Percentiles rank a stretch among this genome's conserved stretches.
phyloP scores from a whole-genome alignment of 2,113 vertebrate genomes.

The Thryonomys swinderianus region DNA sequence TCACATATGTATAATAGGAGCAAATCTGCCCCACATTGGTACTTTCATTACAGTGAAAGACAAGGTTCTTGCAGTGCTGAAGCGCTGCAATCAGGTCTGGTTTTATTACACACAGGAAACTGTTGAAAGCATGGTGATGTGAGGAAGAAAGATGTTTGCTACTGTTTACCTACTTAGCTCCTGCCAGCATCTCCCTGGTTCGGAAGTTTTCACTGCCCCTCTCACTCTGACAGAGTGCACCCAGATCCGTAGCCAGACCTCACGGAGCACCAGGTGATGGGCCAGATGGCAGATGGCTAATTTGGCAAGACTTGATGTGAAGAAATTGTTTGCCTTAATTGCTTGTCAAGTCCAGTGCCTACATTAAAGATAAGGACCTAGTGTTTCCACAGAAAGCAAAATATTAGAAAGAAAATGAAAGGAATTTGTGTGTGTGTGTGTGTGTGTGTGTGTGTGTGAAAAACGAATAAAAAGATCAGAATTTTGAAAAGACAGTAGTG shows the following conservation, averaged over 20 bases:
- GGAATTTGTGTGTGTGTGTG: too few relatives aligned
- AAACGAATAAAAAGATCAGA: not conserved
- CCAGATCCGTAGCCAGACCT: conserved; percentile 88
- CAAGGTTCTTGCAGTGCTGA: conserved; percentile 42
- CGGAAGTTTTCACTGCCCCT: conserved; percentile 77
- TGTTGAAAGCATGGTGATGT: conserved; percentile 49
- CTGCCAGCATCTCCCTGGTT: conserved; percentile 73
- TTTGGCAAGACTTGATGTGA: conserved; percentile 91
- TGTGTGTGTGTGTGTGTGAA: not conserved
- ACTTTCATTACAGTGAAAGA: conserved; percentile 20
- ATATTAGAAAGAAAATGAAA: conserved; percentile 68
- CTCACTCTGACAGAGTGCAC: conserved; percentile 74
- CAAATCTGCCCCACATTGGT: not conserved
- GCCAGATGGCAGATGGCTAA: conserved; percentile 94
- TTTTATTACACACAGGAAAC: conserved; percentile 54
- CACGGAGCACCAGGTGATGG: conserved; percentile 90
- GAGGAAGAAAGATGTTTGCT: conserved; percentile 62
- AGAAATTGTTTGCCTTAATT: conserved; percentile 95
- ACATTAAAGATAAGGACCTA: conserved; percentile 88
- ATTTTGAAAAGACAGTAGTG: not conserved
- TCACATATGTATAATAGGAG: not conserved
- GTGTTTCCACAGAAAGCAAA: conserved; percentile 81
- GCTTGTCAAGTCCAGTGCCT: conserved; percentile 92
- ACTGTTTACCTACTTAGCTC: conserved; percentile 71
- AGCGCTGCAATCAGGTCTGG: not conserved